These are phyloP conservation scores for Bhutanitis thaidina DNA, from an alignment of 2,888 invertebrate genomes.

Conservation along the genomic window DNA sequence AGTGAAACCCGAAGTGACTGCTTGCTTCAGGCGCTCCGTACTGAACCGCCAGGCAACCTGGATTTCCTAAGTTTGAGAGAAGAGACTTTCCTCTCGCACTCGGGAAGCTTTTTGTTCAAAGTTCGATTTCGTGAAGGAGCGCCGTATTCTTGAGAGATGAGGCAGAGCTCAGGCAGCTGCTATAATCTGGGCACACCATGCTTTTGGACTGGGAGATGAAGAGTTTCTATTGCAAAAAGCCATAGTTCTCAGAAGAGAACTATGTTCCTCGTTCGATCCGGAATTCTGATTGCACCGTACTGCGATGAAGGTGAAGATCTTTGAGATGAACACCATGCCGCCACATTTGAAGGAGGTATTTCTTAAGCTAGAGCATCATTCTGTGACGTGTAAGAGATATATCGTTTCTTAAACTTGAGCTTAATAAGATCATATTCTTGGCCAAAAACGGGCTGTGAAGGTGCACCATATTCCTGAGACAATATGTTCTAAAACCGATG, in stretches of 20 bases:
- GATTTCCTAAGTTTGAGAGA: not conserved
- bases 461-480: conserved; percentile 38
- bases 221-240: no score
- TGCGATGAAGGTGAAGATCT: conserved; percentile 32
- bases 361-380: conserved; percentile 30
- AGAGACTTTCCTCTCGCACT: no score
- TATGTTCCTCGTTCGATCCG: conserved; percentile 45
- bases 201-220: no score
- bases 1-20: conserved; percentile 36
- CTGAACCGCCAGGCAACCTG: conserved; percentile 30
- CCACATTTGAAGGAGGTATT: conserved; percentile 30
- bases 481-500: conserved; percentile 14
- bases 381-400: conserved; percentile 32
- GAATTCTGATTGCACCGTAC: conserved; percentile 41
- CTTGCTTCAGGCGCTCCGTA: conserved; percentile 40
- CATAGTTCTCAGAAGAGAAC: conserved; percentile 34
- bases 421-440: conserved; percentile 40
- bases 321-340: conserved; percentile 34
- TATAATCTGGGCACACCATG: conserved; percentile 36
- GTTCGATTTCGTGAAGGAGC: conserved; percentile 40
- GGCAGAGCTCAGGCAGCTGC: conserved; percentile 28
- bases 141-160: conserved; percentile 39
- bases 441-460: conserved; percentile 29
- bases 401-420: conserved; percentile 19
- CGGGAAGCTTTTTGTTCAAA: not conserved